Evolutionary conservation across 2,113 vertebrate genomes (phyloP).

Genomic region (Semnornis frantzii): DNA sequence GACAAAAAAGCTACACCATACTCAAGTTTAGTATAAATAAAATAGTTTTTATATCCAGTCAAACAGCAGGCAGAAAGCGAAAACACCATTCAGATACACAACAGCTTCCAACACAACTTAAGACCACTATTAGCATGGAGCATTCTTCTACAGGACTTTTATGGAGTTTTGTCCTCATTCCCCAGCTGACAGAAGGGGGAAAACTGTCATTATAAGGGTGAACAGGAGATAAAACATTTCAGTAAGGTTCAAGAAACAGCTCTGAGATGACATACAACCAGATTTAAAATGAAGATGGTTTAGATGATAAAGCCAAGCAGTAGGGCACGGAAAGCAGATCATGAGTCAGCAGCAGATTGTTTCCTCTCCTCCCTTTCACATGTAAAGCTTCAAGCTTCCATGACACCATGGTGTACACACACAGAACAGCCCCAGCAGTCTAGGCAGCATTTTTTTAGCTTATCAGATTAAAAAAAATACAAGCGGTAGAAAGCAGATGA

Average conservation of each 20-base stretch:
- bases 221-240: not conserved
- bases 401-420: not conserved
- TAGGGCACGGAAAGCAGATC: not conserved
- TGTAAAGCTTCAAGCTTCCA: not conserved
- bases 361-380: not conserved
- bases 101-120: not conserved
- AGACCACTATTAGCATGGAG: not conserved
- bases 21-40: not conserved
- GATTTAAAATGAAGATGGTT: not conserved
- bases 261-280: not conserved
- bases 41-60: not conserved
- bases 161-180: not conserved
- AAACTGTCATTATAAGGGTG: not conserved
- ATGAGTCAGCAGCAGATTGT: not conserved
- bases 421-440: not conserved
- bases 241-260: not conserved
- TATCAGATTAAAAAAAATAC: not conserved
- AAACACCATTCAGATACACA: not conserved
- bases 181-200: not conserved
- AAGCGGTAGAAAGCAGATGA: not conserved
- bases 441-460: not conserved
- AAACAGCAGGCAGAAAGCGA: not conserved
- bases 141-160: not conserved
- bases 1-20: not conserved
- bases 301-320: not conserved